Evolutionary conservation across 2,113 vertebrate genomes (phyloP).

Genomic region (Regulus satrapa): DNA sequence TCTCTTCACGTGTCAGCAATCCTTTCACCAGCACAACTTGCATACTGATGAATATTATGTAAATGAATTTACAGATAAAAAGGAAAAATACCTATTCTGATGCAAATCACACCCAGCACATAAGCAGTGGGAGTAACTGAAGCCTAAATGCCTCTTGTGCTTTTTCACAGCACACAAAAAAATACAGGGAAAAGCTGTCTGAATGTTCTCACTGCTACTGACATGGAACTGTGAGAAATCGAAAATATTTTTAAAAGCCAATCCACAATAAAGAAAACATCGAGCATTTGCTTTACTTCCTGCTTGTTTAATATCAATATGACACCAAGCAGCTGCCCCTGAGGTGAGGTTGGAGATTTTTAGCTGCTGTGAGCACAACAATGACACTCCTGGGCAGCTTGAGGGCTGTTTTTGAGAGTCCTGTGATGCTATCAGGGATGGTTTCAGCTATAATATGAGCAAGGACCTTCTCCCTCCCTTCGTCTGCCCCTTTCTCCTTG

Average conservation of each 20-base stretch:
- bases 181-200: neutral
- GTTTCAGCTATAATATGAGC: rapidly evolving
- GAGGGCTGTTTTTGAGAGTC: neutral
- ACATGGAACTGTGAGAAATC: neutral
- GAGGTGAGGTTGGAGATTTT: neutral
- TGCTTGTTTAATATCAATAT: neutral
- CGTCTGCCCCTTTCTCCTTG: neutral
- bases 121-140: neutral
- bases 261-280: neutral
- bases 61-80: constrained; percentile 19
- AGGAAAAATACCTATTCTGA: constrained; percentile 29
- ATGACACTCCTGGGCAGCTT: neutral
- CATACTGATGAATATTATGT: neutral
- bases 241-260: neutral
- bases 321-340: neutral
- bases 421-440: neutral
- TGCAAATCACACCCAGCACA: constrained; percentile 15
- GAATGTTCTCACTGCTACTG: neutral
- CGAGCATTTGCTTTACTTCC: neutral
- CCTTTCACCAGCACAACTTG: neutral
- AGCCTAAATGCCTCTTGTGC: neutral
- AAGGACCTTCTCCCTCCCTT: neutral
- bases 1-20: neutral
- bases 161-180: neutral
- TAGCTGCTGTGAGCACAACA: neutral